Percentiles rank a stretch among this genome's conserved stretches.
Evolutionary conservation across 2,113 vertebrate species (phyloP).

Genomic region (Oryzias melastigma): DNA sequence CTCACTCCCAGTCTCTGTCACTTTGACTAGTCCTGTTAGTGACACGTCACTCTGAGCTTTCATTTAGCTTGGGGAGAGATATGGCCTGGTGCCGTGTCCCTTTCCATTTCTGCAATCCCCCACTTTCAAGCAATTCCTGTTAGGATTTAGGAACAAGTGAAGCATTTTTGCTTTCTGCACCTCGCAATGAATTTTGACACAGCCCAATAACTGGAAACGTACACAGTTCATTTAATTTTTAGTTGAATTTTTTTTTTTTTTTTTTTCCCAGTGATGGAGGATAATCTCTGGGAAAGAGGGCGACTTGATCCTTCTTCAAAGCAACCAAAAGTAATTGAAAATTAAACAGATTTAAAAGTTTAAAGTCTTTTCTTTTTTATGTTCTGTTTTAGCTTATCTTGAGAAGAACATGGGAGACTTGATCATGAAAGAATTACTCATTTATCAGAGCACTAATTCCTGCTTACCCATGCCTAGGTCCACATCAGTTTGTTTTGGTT

Average conservation of each 20-base stretch:
- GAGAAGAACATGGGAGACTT: slow-evolving; percentile 2
- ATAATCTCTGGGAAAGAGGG: too few species aligned
- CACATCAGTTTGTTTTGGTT: too few species aligned
- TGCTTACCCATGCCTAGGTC: slow-evolving; percentile 5
- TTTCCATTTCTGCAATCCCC: slow-evolving; percentile 48
- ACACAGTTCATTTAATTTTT: slow-evolving; percentile 13
- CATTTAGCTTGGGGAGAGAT: slow-evolving; percentile 58
- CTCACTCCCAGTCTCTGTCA: slow-evolving; percentile 47
- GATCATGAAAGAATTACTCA: slow-evolving; percentile 6
- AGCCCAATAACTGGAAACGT: slow-evolving; percentile 7
- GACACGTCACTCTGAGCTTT: slow-evolving; percentile 51
- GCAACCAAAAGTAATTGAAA: too few species aligned
- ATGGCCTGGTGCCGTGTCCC: slow-evolving; percentile 26
- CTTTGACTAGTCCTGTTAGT: slow-evolving; percentile 48
- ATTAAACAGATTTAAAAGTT: too few species aligned
- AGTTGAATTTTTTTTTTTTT: slow-evolving; percentile 5
- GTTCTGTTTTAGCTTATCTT: slow-evolving; percentile 5
- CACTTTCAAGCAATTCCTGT: slow-evolving; percentile 45
- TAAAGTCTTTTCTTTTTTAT: too few species aligned
- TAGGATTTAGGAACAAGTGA: slow-evolving; percentile 37
- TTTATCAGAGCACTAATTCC: slow-evolving; percentile 11
- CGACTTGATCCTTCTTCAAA: too few species aligned
- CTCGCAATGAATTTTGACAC: slow-evolving; percentile 26
- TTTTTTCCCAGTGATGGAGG: slow-evolving; percentile 1
- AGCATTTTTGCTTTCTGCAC: slow-evolving; percentile 21